Conservation (phyloP, 2,797 vertebrate genomes). For the Acrossocheilus wenchowensis region DNA sequence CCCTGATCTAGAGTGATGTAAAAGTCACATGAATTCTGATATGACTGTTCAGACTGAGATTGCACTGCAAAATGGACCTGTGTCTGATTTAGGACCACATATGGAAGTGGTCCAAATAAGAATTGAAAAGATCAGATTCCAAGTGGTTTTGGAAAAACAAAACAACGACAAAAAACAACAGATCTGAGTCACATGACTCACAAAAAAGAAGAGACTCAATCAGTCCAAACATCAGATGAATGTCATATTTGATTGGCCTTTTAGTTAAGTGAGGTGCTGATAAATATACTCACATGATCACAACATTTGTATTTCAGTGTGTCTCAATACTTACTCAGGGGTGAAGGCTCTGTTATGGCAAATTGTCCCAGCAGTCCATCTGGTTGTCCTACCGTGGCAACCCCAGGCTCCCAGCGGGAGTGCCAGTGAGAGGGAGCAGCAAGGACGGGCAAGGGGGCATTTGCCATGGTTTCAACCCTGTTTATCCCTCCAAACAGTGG, state of each 20-base stretch:
- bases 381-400: conserved; percentile 9
- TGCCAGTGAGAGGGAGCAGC: conserved; percentile 33
- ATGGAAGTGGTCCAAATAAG: background rate
- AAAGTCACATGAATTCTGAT: background rate
- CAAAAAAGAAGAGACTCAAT: background rate
- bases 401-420: background rate
- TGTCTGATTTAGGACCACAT: background rate
- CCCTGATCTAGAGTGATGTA: background rate
- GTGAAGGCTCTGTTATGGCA: conserved; percentile 5
- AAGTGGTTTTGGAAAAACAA: background rate
- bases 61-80: background rate
- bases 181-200: background rate
- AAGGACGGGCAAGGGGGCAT: conserved; percentile 40
- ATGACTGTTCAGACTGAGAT: background rate
- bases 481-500: conserved; percentile 68
- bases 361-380: conserved; percentile 6
- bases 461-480: conserved; percentile 64
- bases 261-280: background rate
- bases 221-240: background rate
- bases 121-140: background rate
- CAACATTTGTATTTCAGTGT: background rate
- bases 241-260: conserved; percentile 29
- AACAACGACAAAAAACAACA: background rate
- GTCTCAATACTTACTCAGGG: background rate
- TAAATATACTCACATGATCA: background rate